Evolutionary conservation across 2,888 invertebrate genomes (phyloP).

Genomic region (Antitype chi): DNA sequence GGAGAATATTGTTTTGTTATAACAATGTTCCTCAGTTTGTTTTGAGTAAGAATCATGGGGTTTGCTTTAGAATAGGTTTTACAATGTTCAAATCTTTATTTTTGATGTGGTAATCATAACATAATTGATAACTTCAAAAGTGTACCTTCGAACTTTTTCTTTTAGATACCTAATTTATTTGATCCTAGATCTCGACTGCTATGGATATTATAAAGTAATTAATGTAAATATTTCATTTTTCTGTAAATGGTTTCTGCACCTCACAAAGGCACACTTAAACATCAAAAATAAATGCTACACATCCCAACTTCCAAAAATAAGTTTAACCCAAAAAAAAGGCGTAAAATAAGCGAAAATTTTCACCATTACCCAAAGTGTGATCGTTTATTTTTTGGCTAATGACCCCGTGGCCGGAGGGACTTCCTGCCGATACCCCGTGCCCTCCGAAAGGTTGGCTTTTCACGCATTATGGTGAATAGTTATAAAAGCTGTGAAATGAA

Average conservation of each 20-base stretch:
- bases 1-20: constrained; percentile 1
- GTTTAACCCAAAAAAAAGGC: constrained; percentile 47
- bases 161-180: not conserved
- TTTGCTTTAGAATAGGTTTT: not conserved
- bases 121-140: not conserved
- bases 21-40: constrained; percentile 10
- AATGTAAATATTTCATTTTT: no score
- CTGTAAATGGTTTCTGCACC: not conserved
- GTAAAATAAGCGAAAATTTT: constrained; percentile 70
- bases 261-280: not conserved
- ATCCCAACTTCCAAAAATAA: constrained; percentile 14
- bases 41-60: not conserved
- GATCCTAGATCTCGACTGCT: not conserved
- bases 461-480: constrained; percentile 77
- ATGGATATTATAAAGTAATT: no score
- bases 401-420: constrained; percentile 73
- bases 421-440: constrained; percentile 80
- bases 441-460: constrained; percentile 78
- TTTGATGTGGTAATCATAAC: not conserved
- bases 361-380: constrained; percentile 77
- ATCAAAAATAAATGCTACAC: constrained; percentile 18
- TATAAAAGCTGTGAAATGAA: constrained; percentile 74
- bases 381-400: constrained; percentile 85
- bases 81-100: not conserved
- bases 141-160: no score